Evolutionary conservation across 64 coral and sea anemone species (phyloP).

Genomic region (Actinia tenebrosa): DNA sequence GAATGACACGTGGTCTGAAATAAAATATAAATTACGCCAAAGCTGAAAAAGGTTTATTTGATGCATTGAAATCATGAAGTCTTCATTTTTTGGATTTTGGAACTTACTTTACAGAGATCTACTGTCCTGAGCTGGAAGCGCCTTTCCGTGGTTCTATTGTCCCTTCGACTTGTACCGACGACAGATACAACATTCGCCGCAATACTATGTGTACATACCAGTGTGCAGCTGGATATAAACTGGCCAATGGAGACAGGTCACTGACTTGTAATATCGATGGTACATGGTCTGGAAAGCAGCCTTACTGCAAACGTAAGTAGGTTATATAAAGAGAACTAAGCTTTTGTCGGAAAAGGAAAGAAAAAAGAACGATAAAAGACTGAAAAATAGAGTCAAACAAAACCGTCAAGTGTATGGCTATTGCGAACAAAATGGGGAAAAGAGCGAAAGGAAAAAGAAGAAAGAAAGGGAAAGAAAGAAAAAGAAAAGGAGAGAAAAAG

Average conservation of each 20-base stretch:
- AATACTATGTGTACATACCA: constrained; percentile 70
- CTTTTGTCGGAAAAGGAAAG: too few species aligned
- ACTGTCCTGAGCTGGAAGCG: constrained; percentile 77
- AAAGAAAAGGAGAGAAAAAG: background rate
- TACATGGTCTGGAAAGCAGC: constrained; percentile 59
- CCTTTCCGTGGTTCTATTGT: constrained; percentile 78
- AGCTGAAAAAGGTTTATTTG: too few species aligned
- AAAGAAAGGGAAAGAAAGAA: background rate
- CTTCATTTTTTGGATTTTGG: too few species aligned
- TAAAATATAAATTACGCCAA: too few species aligned
- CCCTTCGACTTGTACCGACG: constrained; percentile 50
- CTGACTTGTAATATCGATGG: constrained; percentile 81
- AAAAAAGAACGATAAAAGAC: background rate
- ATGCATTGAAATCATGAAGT: too few species aligned
- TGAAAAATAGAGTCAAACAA: background rate
- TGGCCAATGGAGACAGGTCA: constrained; percentile 39
- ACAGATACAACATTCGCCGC: constrained; percentile 74
- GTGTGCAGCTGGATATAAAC: constrained; percentile 62
- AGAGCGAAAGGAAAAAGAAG: background rate
- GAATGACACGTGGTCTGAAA: too few species aligned
- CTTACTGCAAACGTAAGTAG: constrained; percentile 96
- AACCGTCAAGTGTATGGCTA: too few species aligned
- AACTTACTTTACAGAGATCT: constrained; percentile 73
- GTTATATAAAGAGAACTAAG: background rate
- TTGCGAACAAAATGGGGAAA: too few species aligned